These are phyloP conservation scores for Microtus oregoni DNA, from an alignment of 2,113 vertebrate genomes.

Conservation along the genomic window DNA sequence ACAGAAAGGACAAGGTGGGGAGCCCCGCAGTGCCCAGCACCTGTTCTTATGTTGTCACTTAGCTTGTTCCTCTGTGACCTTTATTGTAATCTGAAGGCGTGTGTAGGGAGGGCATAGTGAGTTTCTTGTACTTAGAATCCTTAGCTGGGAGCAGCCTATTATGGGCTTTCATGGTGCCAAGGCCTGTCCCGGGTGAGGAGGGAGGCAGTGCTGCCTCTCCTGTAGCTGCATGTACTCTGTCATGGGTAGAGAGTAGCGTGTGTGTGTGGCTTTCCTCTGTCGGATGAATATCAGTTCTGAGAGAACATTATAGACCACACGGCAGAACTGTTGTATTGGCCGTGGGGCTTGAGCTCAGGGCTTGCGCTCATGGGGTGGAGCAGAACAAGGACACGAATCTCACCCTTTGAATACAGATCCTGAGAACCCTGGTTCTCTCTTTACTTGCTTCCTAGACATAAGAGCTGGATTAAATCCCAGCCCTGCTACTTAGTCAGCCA, in stretches of 20 bases:
- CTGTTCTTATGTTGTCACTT: not conserved
- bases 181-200: not conserved
- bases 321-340: not conserved
- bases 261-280: not conserved
- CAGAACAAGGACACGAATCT: conserved; percentile 45
- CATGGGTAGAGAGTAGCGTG: not conserved
- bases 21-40: not conserved
- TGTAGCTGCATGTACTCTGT: not conserved
- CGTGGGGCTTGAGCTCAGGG: conserved; percentile 36
- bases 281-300: not conserved
- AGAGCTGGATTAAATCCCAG: conserved; percentile 60
- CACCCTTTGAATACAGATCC: conserved; percentile 23
- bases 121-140: not conserved
- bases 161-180: too few species aligned
- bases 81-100: not conserved
- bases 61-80: conserved; percentile 11
- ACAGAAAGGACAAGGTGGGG: not conserved
- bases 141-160: not conserved
- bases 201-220: not conserved
- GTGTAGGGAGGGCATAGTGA: not conserved
- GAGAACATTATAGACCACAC: not conserved
- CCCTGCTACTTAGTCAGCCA: conserved; percentile 32
- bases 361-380: not conserved
- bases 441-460: conserved; percentile 51
- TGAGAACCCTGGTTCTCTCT: conserved; percentile 40